Evolutionary conservation across 2,888 invertebrate genomes (phyloP), one percentile per base, ranked within the genome.

Genomic region (Drosophila infuscata): DNA sequence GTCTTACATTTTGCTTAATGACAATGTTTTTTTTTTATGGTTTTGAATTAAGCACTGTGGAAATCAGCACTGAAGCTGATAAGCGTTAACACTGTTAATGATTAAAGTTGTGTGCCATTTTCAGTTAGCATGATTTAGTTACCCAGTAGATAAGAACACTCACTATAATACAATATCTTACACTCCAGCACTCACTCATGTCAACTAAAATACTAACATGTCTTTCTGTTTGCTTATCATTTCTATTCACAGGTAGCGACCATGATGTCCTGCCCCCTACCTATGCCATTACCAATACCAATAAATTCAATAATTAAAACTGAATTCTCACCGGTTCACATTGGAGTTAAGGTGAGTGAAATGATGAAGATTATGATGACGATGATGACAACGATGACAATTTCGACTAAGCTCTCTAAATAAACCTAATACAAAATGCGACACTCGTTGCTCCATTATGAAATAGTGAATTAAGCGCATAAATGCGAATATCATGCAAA

Each of bases 241-340:
- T 85, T 75, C 41, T 80, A 74, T 88, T 81, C 74, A 68, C 91
- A 93, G 93, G 93, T 93, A 93, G 93, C 93, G 93, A 93, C 93
- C 93, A 93, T 93, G 93, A 93, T 93, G 93, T 93, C 93, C 93
- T 93, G 93, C 93, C 93, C 93, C 91, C 91, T 93, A 90, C 93
- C 93, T 86, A 91, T 93, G 91, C 89, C 92, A 92, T 92, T 93
- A 90, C 93, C 93, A 88, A 90, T 93, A 91, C 91, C 93, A 90
- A 92, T 92, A 88, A 83, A 93, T 91, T 89, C 93, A 90, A 86
- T 93, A 91, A 93, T 93, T 91, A 92, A 85, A 82, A 52, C 92
- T 85, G 93, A 93, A 86, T 93, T 92, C 81, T 83, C 93, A 84
- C 91, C 93, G 78, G 91, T 93, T 79, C 93, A 93, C 82, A 93